These are phyloP conservation scores for Melanostoma mellinum DNA, from an alignment of 2,888 invertebrate species.

Conservation along the genomic window DNA sequence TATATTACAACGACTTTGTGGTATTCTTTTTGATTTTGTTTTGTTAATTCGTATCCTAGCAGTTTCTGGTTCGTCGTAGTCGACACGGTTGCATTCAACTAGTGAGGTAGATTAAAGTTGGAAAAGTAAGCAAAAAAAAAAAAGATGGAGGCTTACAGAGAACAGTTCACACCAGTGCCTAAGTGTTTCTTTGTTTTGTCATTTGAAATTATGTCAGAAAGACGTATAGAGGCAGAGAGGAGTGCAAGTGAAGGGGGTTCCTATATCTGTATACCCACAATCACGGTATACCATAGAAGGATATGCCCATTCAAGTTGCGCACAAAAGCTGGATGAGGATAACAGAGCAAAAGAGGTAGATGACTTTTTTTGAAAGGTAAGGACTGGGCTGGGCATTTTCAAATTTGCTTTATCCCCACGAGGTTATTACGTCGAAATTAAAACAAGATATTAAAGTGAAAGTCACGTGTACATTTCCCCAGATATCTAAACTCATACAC, in stretches of 20 bases:
- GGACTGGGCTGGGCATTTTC: background rate
- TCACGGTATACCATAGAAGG: background rate
- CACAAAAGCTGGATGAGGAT: slow-evolving; percentile 22
- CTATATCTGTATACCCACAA: too few relatives aligned
- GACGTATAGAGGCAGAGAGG: slow-evolving; percentile 3
- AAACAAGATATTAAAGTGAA: background rate
- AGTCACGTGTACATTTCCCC: slow-evolving; percentile 6
- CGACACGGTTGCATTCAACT: slow-evolving; percentile 59
- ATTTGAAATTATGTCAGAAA: slow-evolving; percentile 48
- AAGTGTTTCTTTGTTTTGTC: slow-evolving; percentile 43
- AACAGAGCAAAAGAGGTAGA: slow-evolving; percentile 17
- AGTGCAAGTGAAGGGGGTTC: too few relatives aligned
- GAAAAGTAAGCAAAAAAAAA: background rate
- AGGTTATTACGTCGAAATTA: background rate
- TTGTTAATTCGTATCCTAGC: background rate
- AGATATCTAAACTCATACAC: too few relatives aligned
- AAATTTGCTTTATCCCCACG: slow-evolving; percentile 9
- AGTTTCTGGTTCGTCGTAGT: background rate
- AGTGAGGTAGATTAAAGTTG: slow-evolving; percentile 27
- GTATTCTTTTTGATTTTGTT: slow-evolving; percentile 19
- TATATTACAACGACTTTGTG: slow-evolving; percentile 8
- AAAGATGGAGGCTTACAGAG: slow-evolving; percentile 2
- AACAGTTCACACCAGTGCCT: slow-evolving; percentile 45
- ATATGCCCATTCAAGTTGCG: slow-evolving; percentile 28
- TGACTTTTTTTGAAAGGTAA: slow-evolving; percentile 16